These are phyloP conservation scores for Papilio elwesi DNA, from an alignment of 2,888 invertebrate species.

Conservation along the genomic window DNA sequence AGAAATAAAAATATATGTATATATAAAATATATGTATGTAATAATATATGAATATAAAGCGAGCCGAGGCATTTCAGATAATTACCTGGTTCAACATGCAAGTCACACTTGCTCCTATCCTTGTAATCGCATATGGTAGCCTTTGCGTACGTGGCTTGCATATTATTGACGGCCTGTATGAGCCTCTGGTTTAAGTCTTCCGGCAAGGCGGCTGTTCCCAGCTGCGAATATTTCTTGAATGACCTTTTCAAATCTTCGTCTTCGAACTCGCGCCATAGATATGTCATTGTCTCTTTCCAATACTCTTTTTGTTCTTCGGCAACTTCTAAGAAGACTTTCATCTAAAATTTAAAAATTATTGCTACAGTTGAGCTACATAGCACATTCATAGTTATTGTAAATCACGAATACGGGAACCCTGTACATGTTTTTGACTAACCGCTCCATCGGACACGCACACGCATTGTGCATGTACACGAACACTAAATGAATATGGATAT, in stretches of 20 bases:
- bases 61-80: too few species aligned
- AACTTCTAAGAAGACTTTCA: slow-evolving; percentile 66
- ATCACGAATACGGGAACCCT: too few species aligned
- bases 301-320: slow-evolving; percentile 85
- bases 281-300: slow-evolving; percentile 87
- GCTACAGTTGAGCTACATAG: neutral
- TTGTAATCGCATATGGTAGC: slow-evolving; percentile 90
- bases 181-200: slow-evolving; percentile 86
- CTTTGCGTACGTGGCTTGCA: slow-evolving; percentile 90
- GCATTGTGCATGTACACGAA: too few species aligned
- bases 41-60: too few species aligned
- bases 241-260: slow-evolving; percentile 88
- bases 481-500: too few species aligned
- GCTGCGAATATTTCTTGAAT: slow-evolving; percentile 87
- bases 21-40: too few species aligned
- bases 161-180: slow-evolving; percentile 86
- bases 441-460: too few species aligned
- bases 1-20: too few species aligned
- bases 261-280: slow-evolving; percentile 88
- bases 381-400: too few species aligned
- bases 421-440: too few species aligned
- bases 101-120: slow-evolving; percentile 86
- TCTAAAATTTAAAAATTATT: slow-evolving; percentile 51
- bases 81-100: slow-evolving; percentile 89
- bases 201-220: slow-evolving; percentile 90